Evolutionary conservation across 2,797 vertebrate species (phyloP), one percentile per base, ranked within the genome.

Genomic region (Taeniopygia guttata): DNA sequence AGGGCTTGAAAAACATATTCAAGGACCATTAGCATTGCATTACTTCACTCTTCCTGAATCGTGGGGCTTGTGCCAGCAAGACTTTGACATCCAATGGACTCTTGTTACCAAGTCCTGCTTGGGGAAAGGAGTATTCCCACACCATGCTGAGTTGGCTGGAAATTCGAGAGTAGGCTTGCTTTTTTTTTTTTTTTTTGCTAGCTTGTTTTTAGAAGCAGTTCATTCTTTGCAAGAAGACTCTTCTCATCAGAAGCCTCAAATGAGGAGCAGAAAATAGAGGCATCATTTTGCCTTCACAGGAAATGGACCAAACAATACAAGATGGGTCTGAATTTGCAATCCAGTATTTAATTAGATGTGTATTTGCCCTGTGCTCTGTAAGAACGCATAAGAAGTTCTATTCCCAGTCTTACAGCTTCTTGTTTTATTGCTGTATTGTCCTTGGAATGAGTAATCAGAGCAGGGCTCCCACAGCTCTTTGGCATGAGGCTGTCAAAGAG

Each of bases 391-490:
- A 77, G 54, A 75, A 93, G 45, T 78, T 85, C 23, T 86, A 2
- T 81, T 87, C 60, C 30, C 16, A 43, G n/a, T 90, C 43, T 78
- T 84, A 66, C 42, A 60, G 69, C 58, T 80, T 87, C 62, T 74
- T 68, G 58, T 89, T 94, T 94, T 88, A 81, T 94, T 94, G 26
- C 69, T 87, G 36, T 58, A 68, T 94, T 96, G 82, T 94, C 85
- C 43, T 89, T 93, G 83, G 66, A 91, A 40, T 0, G 9, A 86
- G 54, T 64, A 80, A 76, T 51, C 26, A 80, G 64, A 91, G 49
- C 60, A 66, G 79, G n/a, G 30, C 62, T 91, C 76, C 76, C 46
- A 22, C 85, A 84, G 91, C 72, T 60, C 66, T 72, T 81, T 79
- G 80, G 67, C 40, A 30, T 13, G 62, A 62, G 62, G 58, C 60